A percentile compares a stretch with the other conserved stretches of the same genome.
Conservation (phyloP, 2,888 invertebrate genomes). For the Octodonta nipae region DNA sequence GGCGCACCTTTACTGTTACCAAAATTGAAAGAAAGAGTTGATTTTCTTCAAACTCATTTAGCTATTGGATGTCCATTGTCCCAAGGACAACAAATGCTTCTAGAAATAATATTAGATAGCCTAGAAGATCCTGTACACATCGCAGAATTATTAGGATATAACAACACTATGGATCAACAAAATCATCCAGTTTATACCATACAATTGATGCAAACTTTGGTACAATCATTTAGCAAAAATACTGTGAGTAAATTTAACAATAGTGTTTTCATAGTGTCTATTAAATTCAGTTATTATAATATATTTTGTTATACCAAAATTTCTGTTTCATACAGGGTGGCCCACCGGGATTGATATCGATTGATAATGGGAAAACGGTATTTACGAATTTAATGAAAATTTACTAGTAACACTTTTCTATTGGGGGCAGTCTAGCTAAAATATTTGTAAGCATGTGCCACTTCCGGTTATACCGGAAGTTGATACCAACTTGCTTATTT, state of each 20-base stretch:
- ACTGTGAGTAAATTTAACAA: slow-evolving; percentile 33
- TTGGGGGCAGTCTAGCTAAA: no score
- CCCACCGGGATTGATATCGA: no score
- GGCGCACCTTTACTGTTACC: slow-evolving; percentile 48
- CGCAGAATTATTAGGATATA: slow-evolving; percentile 42
- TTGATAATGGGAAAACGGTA: no score
- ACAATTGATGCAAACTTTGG: slow-evolving; percentile 41
- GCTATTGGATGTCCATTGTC: slow-evolving; percentile 40
- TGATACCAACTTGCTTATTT: no score
- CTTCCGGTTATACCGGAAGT: no score
- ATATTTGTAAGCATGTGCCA: no score
- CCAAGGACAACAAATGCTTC: slow-evolving; percentile 46
- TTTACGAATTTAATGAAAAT: no score
- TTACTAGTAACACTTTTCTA: no score
- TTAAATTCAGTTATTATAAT: no score
- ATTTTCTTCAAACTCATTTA: slow-evolving; percentile 42
- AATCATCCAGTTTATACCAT: no score
- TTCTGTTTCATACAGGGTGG: no score
- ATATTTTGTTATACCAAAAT: no score
- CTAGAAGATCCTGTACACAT: slow-evolving; percentile 47
- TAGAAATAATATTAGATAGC: slow-evolving; percentile 46
- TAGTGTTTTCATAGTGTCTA: not conserved
- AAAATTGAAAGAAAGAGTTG: slow-evolving; percentile 44
- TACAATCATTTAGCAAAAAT: slow-evolving; percentile 40
- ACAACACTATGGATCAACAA: slow-evolving; percentile 24